Evolutionary conservation across 2,888 invertebrate genomes (phyloP), one percentile per base, ranked within the genome.

Genomic region (Calameuta pallipes): DNA sequence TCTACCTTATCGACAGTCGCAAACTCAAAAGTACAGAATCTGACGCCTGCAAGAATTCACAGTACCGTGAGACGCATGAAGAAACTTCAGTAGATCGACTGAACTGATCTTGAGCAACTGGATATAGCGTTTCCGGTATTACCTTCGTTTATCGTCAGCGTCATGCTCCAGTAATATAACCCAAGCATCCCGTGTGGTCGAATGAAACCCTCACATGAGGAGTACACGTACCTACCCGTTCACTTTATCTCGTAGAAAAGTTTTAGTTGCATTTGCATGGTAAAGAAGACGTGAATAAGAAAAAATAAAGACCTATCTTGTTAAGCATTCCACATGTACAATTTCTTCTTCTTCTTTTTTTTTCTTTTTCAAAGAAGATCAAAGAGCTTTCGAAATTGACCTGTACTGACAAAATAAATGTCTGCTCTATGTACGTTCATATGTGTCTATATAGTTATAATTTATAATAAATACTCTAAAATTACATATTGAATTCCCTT

Each of bases 1-100:
- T 71, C 71, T 71, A 71, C 31, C 33, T 71, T 71, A 71, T 71
- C 71, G 71, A 30, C 71, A 71, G 71, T 71, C 12, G 71, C 12
- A 30, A 33, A 33, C 33, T 31, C 71, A 11, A 71, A 71, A 71
- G 31, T 71, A 12, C 71, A 33, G 33, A 71, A 30, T 71, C n/a
- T 71, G 31, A 31, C 56, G 56, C 56, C 6, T 56, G 23, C 71
- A 31, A 71, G 31, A 71, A 31, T 11, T 0, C 71, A 9, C n/a
- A 71, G 31, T 71, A 56, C 56, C 23, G 23, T 56, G 56, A 15
- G 56, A 56, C 23, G 56, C 23, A 56, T 23, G 6, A 56, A 3
- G 71, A 71, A 71, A 30, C 31, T 71, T 71, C 71, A 11, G 33
- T 70, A 30, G 15, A 12, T 71, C 71, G 71, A 71, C 71, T 71